Conservation (phyloP, 1,140 invertebrate genomes). For the Drosophila seguyi region DNA sequence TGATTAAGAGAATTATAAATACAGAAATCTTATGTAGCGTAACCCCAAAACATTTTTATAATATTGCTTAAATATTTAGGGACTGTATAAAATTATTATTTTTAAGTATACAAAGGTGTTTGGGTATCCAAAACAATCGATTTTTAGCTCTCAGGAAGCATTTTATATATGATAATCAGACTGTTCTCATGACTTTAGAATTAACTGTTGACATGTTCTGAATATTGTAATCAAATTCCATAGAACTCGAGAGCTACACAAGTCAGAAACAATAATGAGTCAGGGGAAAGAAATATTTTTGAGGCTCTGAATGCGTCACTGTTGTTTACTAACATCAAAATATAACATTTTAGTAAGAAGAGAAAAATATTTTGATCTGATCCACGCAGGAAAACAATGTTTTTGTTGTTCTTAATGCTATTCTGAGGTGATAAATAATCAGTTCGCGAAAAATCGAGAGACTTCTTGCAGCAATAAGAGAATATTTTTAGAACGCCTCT, state of each 20-base stretch:
- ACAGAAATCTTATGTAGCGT: background rate
- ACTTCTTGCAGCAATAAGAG: constrained; percentile 2
- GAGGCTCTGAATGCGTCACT: constrained; percentile 11
- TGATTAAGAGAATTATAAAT: background rate
- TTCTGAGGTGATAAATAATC: constrained; percentile 15
- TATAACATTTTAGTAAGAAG: constrained; percentile 12
- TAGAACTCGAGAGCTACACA: background rate
- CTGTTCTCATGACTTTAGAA: background rate
- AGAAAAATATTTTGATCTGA: constrained; percentile 8
- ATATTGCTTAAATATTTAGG: background rate
- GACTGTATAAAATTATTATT: background rate
- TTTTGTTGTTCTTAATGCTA: constrained; percentile 2
- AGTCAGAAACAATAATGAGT: constrained; percentile 29
- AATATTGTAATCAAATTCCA: background rate
- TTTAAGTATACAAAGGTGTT: background rate
- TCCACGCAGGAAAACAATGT: constrained; percentile 4
- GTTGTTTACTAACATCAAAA: constrained; percentile 26
- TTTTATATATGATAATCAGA: background rate
- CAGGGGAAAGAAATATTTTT: constrained; percentile 14
- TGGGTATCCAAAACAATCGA: no score
- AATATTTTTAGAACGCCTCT: constrained; percentile 3
- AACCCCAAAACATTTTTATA: background rate
- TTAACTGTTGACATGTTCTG: background rate
- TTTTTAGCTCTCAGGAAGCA: no score
- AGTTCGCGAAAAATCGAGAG: constrained; percentile 12